Base-by-base conservation (phyloP, 2,888 invertebrate species). In the Epinotia brunnichana region DNA sequence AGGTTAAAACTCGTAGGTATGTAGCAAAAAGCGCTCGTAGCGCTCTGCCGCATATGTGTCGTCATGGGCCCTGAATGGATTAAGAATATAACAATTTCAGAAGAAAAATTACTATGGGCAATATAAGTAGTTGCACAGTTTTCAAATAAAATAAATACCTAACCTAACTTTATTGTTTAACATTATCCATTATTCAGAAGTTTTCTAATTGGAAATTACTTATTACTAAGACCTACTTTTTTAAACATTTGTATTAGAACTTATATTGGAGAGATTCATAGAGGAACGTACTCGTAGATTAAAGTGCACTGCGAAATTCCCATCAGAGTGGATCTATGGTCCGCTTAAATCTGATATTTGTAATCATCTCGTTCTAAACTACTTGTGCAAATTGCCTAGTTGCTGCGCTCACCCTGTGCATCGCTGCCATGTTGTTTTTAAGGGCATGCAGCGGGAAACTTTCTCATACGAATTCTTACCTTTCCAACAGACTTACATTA, bases 321-420 rank as follows among this genome's bases (percentile, higher is more conserved):
- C 66, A 71, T 71, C 71, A 66, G 35, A 35, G 48, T 35, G 66
- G 41, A 66, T 66, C 66, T 66, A 66, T 9, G 66, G 54, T 61
- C 66, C 48, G 60, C 54, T 57, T 67, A 56, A 61, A 67, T 67
- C 72, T 72, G 72, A 72, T 72, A 72, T 72, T 72, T 72, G 68
- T 72, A 68, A 72, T 72, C 67, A 72, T 72, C 72, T 70, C 63
- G 63, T 57, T 61, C 53, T 63, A 66, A 71, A 67, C 66, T 60
- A 67, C 61, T 68, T 72, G 60, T 62, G 72, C 72, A 72, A 72
- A 72, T 67, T 68, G 67, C 67, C 51, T 61, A 44, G 67, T 68
- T 60, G 60, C 68, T 59, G 29, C 56, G 17, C 48, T 57, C 53
- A 56, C 54, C 39, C 56, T 21, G 54, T 66, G 54, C 41, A 56